Base-by-base conservation (phyloP, 2,888 invertebrate species). In the Tyria jacobaeae region DNA sequence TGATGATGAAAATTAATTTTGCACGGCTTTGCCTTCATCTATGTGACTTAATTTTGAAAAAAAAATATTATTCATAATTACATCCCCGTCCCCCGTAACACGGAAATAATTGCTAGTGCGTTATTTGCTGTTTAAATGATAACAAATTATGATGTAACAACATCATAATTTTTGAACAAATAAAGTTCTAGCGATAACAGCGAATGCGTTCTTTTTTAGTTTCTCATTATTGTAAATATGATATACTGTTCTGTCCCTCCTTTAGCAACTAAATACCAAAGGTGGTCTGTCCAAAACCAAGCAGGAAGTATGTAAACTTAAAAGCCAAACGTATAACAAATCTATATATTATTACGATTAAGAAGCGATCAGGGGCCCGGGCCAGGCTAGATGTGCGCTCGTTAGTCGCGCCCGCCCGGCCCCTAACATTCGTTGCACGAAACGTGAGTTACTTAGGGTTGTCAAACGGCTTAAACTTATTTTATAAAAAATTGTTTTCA, bases 321-420 rank as follows among this genome's bases (percentile, higher is more conserved):
- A 48, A 3, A 48, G 7, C 21, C 15, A 48, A 48, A 48, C 14
- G 48, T 25, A 48, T 48, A 48, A 48, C 24, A 14, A 50, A 57
- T 35, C 57, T 34, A 48, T 50, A 64, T 61, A 62, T 71, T 69
- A 73, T 75, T 63, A 60, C 70, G 71, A 76, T 73, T 65, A 71
- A 66, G 66, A 61, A 70, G 49, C 64, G 65, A 70, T 68, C 65
- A 65, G 58, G 63, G 56, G 66, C 55, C 55, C 60, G 67, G 64
- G 52, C 56, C 68, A 66, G 60, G 52, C 66, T 73, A 56, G 72
- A 62, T 57, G 70, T 53, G 57, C 63, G 71, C 68, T 74, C 76
- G 76, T 76, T 76, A 76, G 66, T 57, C 61, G 63, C 73, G 65
- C 56, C 48, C 64, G 64, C 57, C 64, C 21, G 63, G 66, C 66